Evolutionary conservation across 2,888 invertebrate species (phyloP), one percentile per base, ranked within the genome.

Genomic region (Alentia gelatinosa): DNA sequence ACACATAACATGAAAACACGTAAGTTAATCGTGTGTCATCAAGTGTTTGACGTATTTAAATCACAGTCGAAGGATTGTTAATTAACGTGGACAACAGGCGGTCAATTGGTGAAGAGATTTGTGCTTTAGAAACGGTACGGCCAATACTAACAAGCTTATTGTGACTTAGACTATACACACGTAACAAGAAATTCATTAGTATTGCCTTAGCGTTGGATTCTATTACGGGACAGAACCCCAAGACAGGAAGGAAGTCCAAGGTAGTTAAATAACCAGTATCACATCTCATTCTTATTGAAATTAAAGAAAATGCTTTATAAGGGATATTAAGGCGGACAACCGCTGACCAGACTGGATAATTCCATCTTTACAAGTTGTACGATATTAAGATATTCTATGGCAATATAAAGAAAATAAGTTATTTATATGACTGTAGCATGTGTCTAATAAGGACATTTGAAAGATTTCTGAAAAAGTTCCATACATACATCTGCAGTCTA

Each of bases 1-100:
- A 79, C 79, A 79, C 79, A 39, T 79, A 79, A 79, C 79, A 79
- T 35, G 79, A 79, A 79, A 79, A 37, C 37, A 79, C 79, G 79
- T 79, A 79, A 79, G 79, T 79, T 79, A 37, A 79, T 37, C 39
- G 79, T 79, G n/a, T 79, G 37, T 79, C 79, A 79, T 79, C 79
- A 79, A 79, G 79, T 79, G 79, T 79, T 79, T 79, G 35, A 79
- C 39, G n/a, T 79, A 79, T 35, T 35, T 79, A 79, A 79, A 79
- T 79, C 79, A 79, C 79, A 79, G 79, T 79, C 37, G 39, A 35
- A 26, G 79, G 26, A n/a, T 79, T 79, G 39, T 37, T 79, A 79
- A 79, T 39, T 35, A 79, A 79, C 79, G 37, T 79, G 79, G 79
- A 35, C 39, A 79, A 79, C 37, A 26, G 39, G 79, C 15, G 1